Evolutionary conservation across 2,113 vertebrate genomes (phyloP).

Genomic region (Sprattus sprattus): DNA sequence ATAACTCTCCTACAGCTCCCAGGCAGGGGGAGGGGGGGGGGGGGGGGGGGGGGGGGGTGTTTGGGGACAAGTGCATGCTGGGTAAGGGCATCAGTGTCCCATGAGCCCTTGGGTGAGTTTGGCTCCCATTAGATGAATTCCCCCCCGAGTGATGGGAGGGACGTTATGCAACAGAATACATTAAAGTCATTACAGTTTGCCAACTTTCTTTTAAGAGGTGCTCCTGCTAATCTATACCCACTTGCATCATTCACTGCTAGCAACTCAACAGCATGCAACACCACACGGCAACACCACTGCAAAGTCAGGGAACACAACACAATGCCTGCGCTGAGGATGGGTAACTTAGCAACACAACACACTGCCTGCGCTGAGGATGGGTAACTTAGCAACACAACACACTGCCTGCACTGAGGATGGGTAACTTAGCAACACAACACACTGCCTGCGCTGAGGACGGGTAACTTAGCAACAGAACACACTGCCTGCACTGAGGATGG

Average conservation of each 20-base stretch:
- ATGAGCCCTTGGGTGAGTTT: background rate
- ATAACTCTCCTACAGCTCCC: background rate
- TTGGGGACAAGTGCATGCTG: background rate
- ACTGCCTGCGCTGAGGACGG: too few relatives aligned
- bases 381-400: too few relatives aligned
- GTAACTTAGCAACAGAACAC: too few relatives aligned
- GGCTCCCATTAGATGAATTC: conserved; percentile 7
- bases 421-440: too few relatives aligned
- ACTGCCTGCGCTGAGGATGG: too few relatives aligned
- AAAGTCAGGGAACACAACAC: background rate
- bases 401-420: too few relatives aligned
- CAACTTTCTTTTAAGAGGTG: background rate
- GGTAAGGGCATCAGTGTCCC: conserved; percentile 2
- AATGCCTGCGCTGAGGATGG: background rate
- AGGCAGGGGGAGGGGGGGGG: too few relatives aligned
- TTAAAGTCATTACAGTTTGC: conserved; percentile 9
- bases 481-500: too few relatives aligned
- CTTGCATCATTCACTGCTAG: background rate
- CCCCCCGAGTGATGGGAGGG: background rate
- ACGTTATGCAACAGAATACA: background rate
- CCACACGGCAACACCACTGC: background rate
- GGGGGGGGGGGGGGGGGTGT: too few relatives aligned
- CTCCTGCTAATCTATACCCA: background rate
- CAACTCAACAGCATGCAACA: background rate
- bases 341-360: too few relatives aligned